Evolutionary conservation across 2,888 invertebrate genomes (phyloP).

Genomic region (Thymelicus acteon): DNA sequence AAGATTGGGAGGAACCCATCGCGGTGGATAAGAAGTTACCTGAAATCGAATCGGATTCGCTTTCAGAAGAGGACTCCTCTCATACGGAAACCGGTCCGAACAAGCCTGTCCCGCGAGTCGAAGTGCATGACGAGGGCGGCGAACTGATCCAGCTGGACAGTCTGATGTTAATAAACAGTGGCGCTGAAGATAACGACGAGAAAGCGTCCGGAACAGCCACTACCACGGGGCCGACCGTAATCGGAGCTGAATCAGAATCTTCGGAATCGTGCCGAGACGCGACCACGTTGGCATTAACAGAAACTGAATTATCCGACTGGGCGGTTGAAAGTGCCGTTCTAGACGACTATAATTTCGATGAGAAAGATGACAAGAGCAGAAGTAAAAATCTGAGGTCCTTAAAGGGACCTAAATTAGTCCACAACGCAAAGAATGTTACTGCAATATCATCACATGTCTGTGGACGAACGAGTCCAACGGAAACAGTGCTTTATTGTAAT

Average conservation of each 20-base stretch:
- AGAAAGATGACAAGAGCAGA: conserved; percentile 64
- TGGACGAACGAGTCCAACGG: conserved; percentile 65
- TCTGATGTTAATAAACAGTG: conserved; percentile 76
- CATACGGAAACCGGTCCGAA: conserved; percentile 70
- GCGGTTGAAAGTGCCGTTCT: conserved; percentile 92
- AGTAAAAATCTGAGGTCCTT: conserved; percentile 66
- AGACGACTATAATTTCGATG: conserved; percentile 87
- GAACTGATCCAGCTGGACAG: conserved; percentile 87
- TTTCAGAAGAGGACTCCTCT: conserved; percentile 71
- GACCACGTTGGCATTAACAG: conserved; percentile 90
- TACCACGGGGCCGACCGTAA: conserved; percentile 70
- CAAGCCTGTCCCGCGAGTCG: conserved; percentile 87
- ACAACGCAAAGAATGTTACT: conserved; percentile 72
- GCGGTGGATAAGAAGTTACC: conserved; percentile 66
- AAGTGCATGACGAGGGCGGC: conserved; percentile 89
- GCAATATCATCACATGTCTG: conserved; percentile 74
- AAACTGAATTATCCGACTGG: conserved; percentile 96
- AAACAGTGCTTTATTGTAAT: conserved; percentile 70
- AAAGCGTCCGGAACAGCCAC: conserved; percentile 60
- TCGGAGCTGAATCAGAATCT: conserved; percentile 75
- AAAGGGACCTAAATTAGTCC: conserved; percentile 68
- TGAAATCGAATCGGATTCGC: conserved; percentile 84
- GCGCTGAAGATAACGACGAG: conserved; percentile 60
- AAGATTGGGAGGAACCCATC: conserved; percentile 77
- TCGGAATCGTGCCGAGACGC: conserved; percentile 90